These are phyloP conservation scores for Muscidifurax raptorellus DNA, from an alignment of 1,140 invertebrate species.

Conservation along the genomic window DNA sequence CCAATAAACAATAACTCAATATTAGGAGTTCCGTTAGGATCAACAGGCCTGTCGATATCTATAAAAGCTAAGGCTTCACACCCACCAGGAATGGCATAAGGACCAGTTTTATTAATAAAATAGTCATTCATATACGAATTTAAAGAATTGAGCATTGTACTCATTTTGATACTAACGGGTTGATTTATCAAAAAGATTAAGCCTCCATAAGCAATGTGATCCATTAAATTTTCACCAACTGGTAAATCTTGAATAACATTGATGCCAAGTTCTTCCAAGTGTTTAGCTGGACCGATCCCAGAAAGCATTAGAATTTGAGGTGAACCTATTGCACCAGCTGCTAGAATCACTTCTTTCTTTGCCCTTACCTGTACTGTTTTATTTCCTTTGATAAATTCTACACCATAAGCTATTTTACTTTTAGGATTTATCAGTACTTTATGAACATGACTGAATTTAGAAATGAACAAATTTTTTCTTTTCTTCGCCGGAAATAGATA, in stretches of 20 bases:
- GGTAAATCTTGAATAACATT: slow-evolving; percentile 81
- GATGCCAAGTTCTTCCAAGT: slow-evolving; percentile 80
- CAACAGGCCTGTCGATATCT: slow-evolving; percentile 81
- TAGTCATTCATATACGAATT: slow-evolving; percentile 72
- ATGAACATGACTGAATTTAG: slow-evolving; percentile 80
- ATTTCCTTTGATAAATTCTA: slow-evolving; percentile 78
- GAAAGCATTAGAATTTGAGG: slow-evolving; percentile 89
- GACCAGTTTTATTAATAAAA: slow-evolving; percentile 79
- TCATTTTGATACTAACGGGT: slow-evolving; percentile 62
- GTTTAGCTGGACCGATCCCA: slow-evolving; percentile 84
- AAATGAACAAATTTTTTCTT: slow-evolving; percentile 81
- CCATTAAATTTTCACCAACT: slow-evolving; percentile 88
- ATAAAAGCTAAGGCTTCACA: slow-evolving; percentile 87
- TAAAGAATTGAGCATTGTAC: slow-evolving; percentile 53
- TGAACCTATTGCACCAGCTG: slow-evolving; percentile 84
- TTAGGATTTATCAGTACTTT: slow-evolving; percentile 84
- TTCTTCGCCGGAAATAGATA: slow-evolving; percentile 82
- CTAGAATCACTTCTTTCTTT: slow-evolving; percentile 85
- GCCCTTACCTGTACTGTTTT: slow-evolving; percentile 78
- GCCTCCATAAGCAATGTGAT: slow-evolving; percentile 84
- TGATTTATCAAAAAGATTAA: slow-evolving; percentile 81
- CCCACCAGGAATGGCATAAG: slow-evolving; percentile 86
- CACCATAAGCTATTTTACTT: slow-evolving; percentile 80
- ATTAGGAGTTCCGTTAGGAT: slow-evolving; percentile 82
- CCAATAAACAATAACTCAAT: slow-evolving; percentile 83